These are phyloP conservation scores for Sciurus vulgaris DNA, from an alignment of 2,797 vertebrate genomes.

Conservation along the genomic window DNA sequence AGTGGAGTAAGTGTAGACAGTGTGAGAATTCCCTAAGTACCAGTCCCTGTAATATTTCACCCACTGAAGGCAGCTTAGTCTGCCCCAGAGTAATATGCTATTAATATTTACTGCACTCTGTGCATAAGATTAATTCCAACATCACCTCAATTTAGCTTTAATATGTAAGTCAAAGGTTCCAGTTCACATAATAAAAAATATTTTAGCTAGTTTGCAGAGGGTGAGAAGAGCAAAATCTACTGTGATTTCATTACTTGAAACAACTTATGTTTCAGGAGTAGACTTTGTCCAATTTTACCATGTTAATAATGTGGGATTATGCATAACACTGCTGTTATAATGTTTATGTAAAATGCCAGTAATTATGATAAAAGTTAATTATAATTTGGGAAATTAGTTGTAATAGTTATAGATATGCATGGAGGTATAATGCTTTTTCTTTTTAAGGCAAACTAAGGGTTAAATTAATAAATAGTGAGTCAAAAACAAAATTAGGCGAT, in stretches of 20 bases:
- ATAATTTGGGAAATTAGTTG: constrained; percentile 58
- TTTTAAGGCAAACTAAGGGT: constrained; percentile 49
- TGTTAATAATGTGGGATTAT: constrained; percentile 2
- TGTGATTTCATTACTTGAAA: constrained; percentile 37
- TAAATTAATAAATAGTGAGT: constrained; percentile 62
- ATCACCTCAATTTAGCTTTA: not conserved
- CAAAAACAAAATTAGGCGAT: constrained; percentile 40
- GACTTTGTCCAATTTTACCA: not conserved
- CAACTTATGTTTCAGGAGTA: not conserved
- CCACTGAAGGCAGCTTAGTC: not conserved
- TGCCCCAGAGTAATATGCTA: rapidly evolving
- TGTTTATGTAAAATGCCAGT: constrained; percentile 50
- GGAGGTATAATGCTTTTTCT: constrained; percentile 40
- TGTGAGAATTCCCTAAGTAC: not conserved
- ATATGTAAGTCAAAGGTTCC: not conserved
- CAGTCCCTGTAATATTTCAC: not conserved
- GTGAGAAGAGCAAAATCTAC: not conserved
- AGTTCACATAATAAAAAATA: not conserved
- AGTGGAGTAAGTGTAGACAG: rapidly evolving
- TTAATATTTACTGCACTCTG: not conserved
- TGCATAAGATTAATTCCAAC: not conserved
- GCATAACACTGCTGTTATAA: not conserved
- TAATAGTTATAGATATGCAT: constrained; percentile 4
- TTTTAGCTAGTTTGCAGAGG: not conserved
- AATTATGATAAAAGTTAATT: constrained; percentile 50